These are phyloP conservation scores for Burhinus bistriatus DNA, from an alignment of 2,113 vertebrate genomes.

Conservation along the genomic window DNA sequence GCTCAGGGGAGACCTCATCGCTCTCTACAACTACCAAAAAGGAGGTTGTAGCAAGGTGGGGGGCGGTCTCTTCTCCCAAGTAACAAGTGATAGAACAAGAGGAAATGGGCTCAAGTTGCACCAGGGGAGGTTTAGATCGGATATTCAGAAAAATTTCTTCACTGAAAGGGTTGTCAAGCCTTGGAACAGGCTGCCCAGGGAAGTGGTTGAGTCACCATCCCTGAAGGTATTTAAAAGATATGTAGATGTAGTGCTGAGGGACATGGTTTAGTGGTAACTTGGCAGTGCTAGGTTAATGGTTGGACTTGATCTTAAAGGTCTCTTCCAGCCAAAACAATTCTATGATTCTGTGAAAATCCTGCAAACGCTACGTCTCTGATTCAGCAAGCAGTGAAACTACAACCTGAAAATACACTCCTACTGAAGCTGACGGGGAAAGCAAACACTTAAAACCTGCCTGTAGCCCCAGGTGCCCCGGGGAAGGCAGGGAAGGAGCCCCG, in stretches of 20 bases:
- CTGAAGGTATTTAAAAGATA: background rate
- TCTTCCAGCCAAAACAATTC: background rate
- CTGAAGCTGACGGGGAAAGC: fast-evolving
- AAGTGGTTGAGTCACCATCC: background rate
- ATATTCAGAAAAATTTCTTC: background rate
- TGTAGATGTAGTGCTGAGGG: background rate
- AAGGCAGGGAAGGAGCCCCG: fast-evolving
- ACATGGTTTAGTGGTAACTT: too few species aligned
- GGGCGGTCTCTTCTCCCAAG: background rate
- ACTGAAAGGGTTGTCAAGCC: background rate
- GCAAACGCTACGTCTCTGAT: background rate
- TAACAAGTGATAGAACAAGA: background rate
- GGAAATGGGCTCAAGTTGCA: background rate
- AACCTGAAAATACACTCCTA: fast-evolving
- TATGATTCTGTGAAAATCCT: background rate
- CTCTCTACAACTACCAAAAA: background rate
- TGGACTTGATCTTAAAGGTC: background rate
- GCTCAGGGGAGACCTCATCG: background rate
- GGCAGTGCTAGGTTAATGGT: too few species aligned
- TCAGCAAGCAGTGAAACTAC: fast-evolving
- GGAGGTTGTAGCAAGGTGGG: background rate
- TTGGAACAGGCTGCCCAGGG: background rate
- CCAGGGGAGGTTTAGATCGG: background rate
- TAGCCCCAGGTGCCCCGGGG: fast-evolving
- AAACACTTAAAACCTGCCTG: fast-evolving